Percentiles rank a stretch among this genome's conserved stretches.
phyloP scores from a whole-genome alignment of 2,797 vertebrate species.

The Coendou prehensilis region DNA sequence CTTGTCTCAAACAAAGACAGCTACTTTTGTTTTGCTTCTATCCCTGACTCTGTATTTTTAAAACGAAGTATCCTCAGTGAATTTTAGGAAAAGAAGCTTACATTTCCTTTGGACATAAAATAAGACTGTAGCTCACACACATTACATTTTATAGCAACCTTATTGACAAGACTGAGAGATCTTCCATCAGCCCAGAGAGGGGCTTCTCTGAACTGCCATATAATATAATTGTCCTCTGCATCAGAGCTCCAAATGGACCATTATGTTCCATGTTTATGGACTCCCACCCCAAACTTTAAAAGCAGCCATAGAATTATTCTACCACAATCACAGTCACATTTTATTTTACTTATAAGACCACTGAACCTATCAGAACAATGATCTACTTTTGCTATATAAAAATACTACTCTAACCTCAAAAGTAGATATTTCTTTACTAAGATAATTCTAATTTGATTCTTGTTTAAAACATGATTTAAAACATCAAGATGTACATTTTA shows the following conservation, averaged over 20 bases:
- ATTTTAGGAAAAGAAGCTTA: neutral
- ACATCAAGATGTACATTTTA: neutral
- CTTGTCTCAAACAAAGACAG: neutral
- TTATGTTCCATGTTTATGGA: neutral
- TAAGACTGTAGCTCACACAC: neutral
- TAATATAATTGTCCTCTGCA: neutral
- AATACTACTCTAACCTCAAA: conserved; percentile 42
- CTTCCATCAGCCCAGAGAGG: neutral
- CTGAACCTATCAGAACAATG: neutral
- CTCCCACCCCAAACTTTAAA: neutral
- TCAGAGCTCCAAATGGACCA: neutral
- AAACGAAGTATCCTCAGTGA: neutral
- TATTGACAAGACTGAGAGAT: neutral
- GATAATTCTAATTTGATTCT: neutral
- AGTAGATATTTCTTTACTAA: conserved; percentile 42
- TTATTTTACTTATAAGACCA: neutral
- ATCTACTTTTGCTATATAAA: neutral
- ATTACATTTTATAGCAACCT: neutral
- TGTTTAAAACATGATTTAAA: conserved; percentile 55
- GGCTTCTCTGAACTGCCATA: neutral
- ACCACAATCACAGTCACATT: neutral
- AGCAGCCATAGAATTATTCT: neutral
- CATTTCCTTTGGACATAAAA: neutral
- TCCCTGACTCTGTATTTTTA: neutral
- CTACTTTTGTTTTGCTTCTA: neutral